Evolutionary conservation across 92 coral and sea anemone genomes (phyloP), one percentile per base, ranked within the genome.

Genomic region (Phenganax stokvisi): DNA sequence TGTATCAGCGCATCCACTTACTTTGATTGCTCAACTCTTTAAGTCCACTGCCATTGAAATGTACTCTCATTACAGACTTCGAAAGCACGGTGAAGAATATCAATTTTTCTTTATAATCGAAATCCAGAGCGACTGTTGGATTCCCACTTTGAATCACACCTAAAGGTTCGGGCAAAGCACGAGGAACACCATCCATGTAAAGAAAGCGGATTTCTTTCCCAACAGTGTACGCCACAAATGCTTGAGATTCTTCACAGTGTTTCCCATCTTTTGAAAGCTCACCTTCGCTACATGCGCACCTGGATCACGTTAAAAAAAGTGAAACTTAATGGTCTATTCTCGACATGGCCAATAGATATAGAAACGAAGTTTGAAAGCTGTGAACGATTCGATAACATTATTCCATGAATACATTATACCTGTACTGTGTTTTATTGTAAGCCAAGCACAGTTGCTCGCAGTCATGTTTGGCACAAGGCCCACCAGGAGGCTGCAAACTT

Each of bases 371-470:
- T 37, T 37, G 25, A 20, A 20, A 20, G 25, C 25, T 20, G 25
- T 5, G 47, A 37, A 37, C 47, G 47, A 37, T 37, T 37, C 47
- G 47, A 37, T 37, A 1, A 5, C 47, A 37, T 37, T 5, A 37
- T 37, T 37, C 47, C 5, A 1, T 37, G 47, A 37, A 37, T 37
- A 37, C 12, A 10, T 29, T 84, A 55, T 44, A 92, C 98, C 98
- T 92, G 78, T 84, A 79, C 15, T 70, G 66, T 2, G 81, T 54
- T 29, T 84, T 74, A 29, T 89, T 82, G 52, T 85, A 84, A 16
- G 98, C 90, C 54, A 94, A 81, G 83, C 98, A 94, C 56, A 94
- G 80, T 65, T 94, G 91, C 37, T 76, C 87, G 75, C 98, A 94
- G 55, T 90, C 90, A 15, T 90, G 89, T 56, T 75, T 63, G 29